Conservation (phyloP, 2,797 vertebrate genomes). For the Etheostoma nigrum region DNA sequence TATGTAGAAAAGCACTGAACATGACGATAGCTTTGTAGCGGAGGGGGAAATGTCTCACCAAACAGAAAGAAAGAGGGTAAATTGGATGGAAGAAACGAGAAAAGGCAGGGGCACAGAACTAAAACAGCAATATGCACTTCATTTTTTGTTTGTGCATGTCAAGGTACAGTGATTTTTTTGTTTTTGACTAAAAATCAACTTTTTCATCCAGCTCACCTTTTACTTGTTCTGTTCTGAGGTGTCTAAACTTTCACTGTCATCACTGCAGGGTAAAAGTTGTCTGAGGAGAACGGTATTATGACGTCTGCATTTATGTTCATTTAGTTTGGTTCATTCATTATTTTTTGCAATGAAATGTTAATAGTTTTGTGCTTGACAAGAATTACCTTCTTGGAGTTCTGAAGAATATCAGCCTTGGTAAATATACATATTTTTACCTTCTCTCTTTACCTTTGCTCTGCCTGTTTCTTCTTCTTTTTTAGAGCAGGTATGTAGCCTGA, state of each 20-base stretch:
- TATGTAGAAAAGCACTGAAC: constrained; percentile 81
- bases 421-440: not conserved
- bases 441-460: not conserved
- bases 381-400: not conserved
- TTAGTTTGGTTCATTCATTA: not conserved
- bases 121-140: constrained; percentile 60
- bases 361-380: not conserved
- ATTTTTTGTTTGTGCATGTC: constrained; percentile 62
- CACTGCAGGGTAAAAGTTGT: constrained; percentile 18
- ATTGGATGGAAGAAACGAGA: constrained; percentile 73
- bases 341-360: not conserved
- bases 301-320: constrained; percentile 3
- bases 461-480: not conserved
- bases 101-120: constrained; percentile 51
- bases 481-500: constrained; percentile 12
- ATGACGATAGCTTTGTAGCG: constrained; percentile 78
- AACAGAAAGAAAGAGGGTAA: constrained; percentile 68
- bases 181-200: constrained; percentile 53
- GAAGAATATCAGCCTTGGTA: not conserved
- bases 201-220: constrained; percentile 49
- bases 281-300: constrained; percentile 12
- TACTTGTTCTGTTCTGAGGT: constrained; percentile 16
- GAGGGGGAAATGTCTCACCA: constrained; percentile 62
- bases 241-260: constrained; percentile 52
- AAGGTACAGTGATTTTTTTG: constrained; percentile 44